Base-by-base conservation (phyloP, 1,140 invertebrate genomes). In the Aphaenogaster floridana region DNA sequence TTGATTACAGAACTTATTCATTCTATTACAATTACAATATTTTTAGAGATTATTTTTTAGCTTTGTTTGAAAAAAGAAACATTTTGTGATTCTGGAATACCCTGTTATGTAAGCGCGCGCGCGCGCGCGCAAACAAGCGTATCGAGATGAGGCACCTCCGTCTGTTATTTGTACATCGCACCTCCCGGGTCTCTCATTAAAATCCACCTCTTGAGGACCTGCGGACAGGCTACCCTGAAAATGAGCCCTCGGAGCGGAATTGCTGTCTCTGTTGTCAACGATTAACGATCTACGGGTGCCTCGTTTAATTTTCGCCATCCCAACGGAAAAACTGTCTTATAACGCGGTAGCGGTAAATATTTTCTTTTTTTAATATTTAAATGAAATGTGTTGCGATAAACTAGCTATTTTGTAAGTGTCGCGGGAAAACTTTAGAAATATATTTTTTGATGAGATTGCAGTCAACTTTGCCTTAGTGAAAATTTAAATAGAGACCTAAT, bases 101-200 rank as follows among this genome's bases (percentile, higher is more conserved):
- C 28, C 45, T 48, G 8, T 84, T 59, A 3, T 83, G 21, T 61
- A 63, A 84, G 9, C n/a, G 42, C 28, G 28, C 28, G 21, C 28
- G 28, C 28, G 21, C 21, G 28, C 28, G 28, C 28, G 42, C n/a
- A 48, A 84, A 54, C 64, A 54, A 7, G 50, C 63, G n/a, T 48
- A 68, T 21, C 64, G 39, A 71, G 39, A 28, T 17, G 42, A 54
- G n/a, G 21, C 42, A 45, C 6, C 17, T 84, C 9, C 34, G 80
- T 74, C 39, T 48, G 59, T 79, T 86, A 86, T 86, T 86, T 79
- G 74, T 79, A 87, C 80, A 74, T 85, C 84, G 86, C 86, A 89
- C 89, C 84, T 91, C 86, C 69, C 81, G 66, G 85, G 63, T 54
- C 84, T 89, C 87, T 91, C 90, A 90, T 90, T 91, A 91, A 91